Evolutionary conservation across 2,888 invertebrate genomes (phyloP).

Genomic region (Pocota personata): DNA sequence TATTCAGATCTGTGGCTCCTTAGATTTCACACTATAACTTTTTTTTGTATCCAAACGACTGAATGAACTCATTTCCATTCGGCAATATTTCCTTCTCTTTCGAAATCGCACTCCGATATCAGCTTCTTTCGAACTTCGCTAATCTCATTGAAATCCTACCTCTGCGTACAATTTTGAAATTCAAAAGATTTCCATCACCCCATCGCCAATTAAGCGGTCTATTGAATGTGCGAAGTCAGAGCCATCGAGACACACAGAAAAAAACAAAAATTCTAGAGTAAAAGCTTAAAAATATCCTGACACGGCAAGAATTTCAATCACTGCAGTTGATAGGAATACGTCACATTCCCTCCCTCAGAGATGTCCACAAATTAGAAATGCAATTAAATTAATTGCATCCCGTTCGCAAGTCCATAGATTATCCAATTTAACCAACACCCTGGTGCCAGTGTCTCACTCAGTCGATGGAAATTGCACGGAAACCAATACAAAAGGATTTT

Average conservation of each 20-base stretch:
- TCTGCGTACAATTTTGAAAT: not conserved
- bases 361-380: constrained; percentile 70
- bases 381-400: constrained; percentile 71
- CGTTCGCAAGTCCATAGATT: constrained; percentile 57
- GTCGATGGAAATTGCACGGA: constrained; percentile 43
- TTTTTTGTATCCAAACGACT: not conserved
- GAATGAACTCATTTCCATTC: not conserved
- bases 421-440: constrained; percentile 60
- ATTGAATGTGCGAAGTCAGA: constrained; percentile 26
- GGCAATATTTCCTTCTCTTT: not conserved
- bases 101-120: not conserved
- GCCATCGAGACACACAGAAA: not conserved
- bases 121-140: not conserved
- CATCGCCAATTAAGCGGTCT: constrained; percentile 37
- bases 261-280: not conserved
- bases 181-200: not conserved
- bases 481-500: constrained; percentile 40
- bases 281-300: constrained; percentile 20
- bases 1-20: not conserved
- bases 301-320: constrained; percentile 36
- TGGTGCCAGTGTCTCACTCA: not conserved
- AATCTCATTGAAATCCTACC: not conserved
- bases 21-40: not conserved
- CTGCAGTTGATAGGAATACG: constrained; percentile 48
- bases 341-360: constrained; percentile 51